A percentile compares a stretch with the other conserved stretches of the same genome.
Evolutionary conservation across 2,888 invertebrate species (phyloP).

Genomic region (Caenorhabditis imperialis): DNA sequence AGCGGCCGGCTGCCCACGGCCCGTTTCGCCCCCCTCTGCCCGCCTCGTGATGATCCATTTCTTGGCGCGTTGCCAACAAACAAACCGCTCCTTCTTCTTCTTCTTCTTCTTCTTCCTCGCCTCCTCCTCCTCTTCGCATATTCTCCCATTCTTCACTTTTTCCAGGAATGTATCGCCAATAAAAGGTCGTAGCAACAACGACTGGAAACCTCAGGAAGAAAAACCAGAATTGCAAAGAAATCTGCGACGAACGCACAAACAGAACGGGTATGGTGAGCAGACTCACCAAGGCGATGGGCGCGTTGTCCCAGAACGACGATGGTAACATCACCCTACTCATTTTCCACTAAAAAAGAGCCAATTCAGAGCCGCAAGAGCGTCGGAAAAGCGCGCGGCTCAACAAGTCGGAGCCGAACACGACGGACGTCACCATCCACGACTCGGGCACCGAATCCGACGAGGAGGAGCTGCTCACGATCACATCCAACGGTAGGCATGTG

Average conservation of each 20-base stretch:
- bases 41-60: constrained; percentile 50
- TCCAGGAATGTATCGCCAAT: constrained; percentile 37
- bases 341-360: not conserved
- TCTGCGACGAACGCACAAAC: constrained; percentile 10
- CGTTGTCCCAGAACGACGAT: constrained; percentile 42
- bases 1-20: no score
- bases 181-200: no score
- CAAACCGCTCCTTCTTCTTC: constrained; percentile 44
- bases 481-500: not conserved
- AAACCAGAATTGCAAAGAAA: not conserved
- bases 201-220: no score
- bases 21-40: constrained; percentile 5
- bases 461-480: constrained; percentile 53
- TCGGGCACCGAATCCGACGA: constrained; percentile 69
- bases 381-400: constrained; percentile 53
- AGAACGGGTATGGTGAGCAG: constrained; percentile 51
- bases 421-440: constrained; percentile 35
- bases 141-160: constrained; percentile 5
- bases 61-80: constrained; percentile 54
- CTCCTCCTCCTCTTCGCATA: not conserved
- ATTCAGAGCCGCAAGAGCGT: constrained; percentile 14
- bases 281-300: constrained; percentile 53
- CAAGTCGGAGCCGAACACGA: constrained; percentile 4
- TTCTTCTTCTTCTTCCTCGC: constrained; percentile 4
- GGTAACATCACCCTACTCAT: constrained; percentile 8